Evolutionary conservation across 2,888 invertebrate genomes (phyloP).

Genomic region (Xylota sylvarum): DNA sequence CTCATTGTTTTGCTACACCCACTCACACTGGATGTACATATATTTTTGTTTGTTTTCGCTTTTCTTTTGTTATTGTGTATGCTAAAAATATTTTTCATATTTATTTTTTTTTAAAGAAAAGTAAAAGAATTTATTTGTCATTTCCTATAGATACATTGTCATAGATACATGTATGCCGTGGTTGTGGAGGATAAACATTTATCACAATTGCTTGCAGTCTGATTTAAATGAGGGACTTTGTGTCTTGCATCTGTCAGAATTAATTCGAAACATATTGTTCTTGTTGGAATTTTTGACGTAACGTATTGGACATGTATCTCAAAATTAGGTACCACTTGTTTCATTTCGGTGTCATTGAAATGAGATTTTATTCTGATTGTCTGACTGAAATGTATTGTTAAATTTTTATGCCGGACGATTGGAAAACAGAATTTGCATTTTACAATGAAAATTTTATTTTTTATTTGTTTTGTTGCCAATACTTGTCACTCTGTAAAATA

Average conservation of each 20-base stretch:
- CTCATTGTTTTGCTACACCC: not conserved
- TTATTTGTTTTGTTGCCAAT: too few relatives aligned
- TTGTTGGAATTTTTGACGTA: conserved; percentile 12
- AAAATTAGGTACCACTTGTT: not conserved
- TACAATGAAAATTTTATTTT: too few relatives aligned
- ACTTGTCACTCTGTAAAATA: too few relatives aligned
- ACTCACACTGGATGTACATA: not conserved
- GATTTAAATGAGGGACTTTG: conserved; percentile 33
- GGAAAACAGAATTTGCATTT: not conserved
- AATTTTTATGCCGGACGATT: not conserved
- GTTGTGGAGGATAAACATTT: not conserved
- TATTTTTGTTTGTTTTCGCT: not conserved
- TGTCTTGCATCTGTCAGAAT: conserved; percentile 27
- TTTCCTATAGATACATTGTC: conserved; percentile 14
- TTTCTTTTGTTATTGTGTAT: not conserved
- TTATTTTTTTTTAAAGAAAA: not conserved
- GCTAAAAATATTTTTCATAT: not conserved
- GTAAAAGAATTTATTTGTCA: not conserved
- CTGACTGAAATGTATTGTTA: not conserved
- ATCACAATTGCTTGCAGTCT: not conserved
- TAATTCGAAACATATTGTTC: conserved; percentile 31
- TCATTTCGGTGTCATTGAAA: not conserved
- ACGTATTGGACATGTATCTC: not conserved
- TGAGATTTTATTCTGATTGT: not conserved
- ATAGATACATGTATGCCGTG: not conserved